Evolutionary conservation across 2,888 invertebrate species (phyloP).

Genomic region (Amblyjoppa proteus): DNA sequence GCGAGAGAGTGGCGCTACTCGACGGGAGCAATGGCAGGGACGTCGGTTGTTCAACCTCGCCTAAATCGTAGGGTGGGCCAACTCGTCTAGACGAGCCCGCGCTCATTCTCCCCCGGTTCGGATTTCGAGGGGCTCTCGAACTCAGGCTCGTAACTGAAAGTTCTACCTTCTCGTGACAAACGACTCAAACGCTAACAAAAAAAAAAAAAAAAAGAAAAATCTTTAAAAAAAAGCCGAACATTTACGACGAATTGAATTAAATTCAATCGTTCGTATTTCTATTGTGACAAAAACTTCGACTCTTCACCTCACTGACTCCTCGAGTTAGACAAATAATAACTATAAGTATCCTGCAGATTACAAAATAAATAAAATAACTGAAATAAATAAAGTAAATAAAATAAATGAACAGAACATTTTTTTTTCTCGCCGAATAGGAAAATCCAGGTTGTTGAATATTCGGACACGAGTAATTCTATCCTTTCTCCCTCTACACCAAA

Average conservation of each 20-base stretch:
- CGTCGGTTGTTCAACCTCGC: constrained; percentile 56
- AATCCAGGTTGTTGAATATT: too few species aligned
- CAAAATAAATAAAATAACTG: too few species aligned
- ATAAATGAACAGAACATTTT: too few species aligned
- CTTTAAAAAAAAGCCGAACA: background rate
- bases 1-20: constrained; percentile 5
- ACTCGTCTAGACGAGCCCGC: constrained; percentile 63
- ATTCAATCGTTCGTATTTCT: background rate
- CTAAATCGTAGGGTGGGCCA: constrained; percentile 64
- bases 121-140: background rate
- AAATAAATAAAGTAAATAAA: too few species aligned
- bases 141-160: background rate
- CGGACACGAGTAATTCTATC: too few species aligned
- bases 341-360: background rate
- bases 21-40: constrained; percentile 11
- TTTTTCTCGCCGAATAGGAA: too few species aligned
- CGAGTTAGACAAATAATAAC: background rate
- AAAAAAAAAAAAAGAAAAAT: background rate
- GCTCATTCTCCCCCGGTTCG: constrained; percentile 12
- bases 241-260: background rate
- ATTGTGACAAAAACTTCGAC: background rate
- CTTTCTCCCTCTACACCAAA: too few species aligned
- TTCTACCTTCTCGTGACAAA: background rate
- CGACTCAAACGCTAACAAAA: background rate
- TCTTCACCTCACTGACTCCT: background rate